A percentile compares a stretch with the other conserved stretches of the same genome.
Conservation (phyloP, 2,113 vertebrate genomes). For the Naja naja region DNA sequence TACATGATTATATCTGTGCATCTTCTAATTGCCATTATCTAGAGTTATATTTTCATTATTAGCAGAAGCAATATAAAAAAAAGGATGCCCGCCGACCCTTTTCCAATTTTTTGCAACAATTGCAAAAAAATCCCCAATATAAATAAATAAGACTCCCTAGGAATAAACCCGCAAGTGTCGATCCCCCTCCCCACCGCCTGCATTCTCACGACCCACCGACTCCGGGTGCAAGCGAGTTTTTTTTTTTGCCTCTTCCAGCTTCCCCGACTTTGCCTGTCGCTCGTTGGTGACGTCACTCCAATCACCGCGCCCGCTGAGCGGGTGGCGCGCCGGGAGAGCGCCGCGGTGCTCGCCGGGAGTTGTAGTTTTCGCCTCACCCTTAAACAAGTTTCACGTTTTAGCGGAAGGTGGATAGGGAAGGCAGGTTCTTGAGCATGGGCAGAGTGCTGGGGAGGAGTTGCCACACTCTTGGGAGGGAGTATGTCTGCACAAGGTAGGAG, state of each 20-base stretch:
- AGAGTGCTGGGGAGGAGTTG: background rate
- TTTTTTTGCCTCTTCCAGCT: background rate
- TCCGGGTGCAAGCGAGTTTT: background rate
- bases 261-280: background rate
- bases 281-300: background rate
- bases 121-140: background rate
- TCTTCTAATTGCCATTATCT: background rate
- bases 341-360: background rate
- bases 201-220: background rate
- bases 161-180: background rate
- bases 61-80: background rate
- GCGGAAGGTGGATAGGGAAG: background rate
- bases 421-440: background rate
- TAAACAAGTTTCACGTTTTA: background rate
- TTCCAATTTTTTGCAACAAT: background rate
- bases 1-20: background rate
- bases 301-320: background rate
- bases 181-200: background rate
- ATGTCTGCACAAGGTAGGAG: background rate
- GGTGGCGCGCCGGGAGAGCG: accelerated
- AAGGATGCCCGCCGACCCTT: background rate
- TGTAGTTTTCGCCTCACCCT: background rate
- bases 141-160: background rate
- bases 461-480: background rate
- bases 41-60: background rate